phyloP scores from a whole-genome alignment of 2,888 invertebrate genomes.

The Rhingia rostrata region DNA sequence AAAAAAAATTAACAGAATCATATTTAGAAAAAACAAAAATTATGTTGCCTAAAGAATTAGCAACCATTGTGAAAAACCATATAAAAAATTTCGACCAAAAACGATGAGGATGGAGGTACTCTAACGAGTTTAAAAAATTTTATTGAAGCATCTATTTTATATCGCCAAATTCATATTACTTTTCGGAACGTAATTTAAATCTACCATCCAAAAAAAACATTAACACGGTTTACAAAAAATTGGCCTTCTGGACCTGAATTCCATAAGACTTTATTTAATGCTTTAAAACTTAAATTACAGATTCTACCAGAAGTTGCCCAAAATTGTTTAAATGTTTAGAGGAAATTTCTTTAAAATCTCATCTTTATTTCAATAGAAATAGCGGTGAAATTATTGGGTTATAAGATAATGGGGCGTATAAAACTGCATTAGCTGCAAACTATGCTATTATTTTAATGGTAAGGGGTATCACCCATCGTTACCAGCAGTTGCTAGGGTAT shows the following conservation, averaged over 20 bases:
- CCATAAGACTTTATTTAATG: too few relatives aligned
- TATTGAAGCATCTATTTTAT: conserved; percentile 23
- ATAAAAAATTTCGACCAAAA: too few relatives aligned
- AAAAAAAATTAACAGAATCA: too few relatives aligned
- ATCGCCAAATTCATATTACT: conserved; percentile 15
- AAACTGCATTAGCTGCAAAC: conserved; percentile 10
- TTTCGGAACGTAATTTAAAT: conserved; percentile 29
- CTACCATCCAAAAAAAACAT: conserved; percentile 14
- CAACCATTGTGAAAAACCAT: too few relatives aligned
- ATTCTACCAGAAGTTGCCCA: background rate
- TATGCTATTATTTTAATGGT: conserved; percentile 31
- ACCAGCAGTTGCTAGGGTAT: conserved; percentile 32
- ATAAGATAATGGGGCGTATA: conserved; percentile 15
- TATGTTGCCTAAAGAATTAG: too few relatives aligned
- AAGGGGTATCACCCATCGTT: conserved; percentile 23
- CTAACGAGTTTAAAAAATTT: conserved; percentile 17
- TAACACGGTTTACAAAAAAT: conserved; percentile 5
- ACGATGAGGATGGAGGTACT: too few relatives aligned
- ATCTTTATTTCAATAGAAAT: background rate
- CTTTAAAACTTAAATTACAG: conserved; percentile 9
- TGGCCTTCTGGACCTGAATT: too few relatives aligned
- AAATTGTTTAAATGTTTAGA: conserved; percentile 8
- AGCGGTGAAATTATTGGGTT: background rate
- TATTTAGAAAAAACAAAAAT: too few relatives aligned
- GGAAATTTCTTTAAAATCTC: conserved; percentile 20